phyloP scores from a whole-genome alignment of 2,113 vertebrate species.

The Lepidiolamprologus cunningtoni region DNA sequence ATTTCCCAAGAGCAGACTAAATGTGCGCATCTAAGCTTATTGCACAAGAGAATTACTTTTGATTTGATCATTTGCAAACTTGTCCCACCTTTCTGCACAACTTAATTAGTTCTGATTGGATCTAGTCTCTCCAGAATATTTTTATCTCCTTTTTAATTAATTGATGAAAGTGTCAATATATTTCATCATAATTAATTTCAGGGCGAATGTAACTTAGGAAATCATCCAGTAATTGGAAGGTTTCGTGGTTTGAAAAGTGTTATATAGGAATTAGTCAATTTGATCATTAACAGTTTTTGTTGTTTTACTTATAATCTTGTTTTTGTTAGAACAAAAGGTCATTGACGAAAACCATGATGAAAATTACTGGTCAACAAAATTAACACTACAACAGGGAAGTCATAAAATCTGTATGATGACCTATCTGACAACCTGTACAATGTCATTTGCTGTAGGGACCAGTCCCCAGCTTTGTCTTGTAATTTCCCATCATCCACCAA shows the following conservation, averaged over 20 bases:
- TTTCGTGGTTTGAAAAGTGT: rapidly evolving
- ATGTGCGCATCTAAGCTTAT: background rate
- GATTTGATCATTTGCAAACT: background rate
- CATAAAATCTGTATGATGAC: background rate
- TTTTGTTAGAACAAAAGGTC: background rate
- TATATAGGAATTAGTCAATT: background rate
- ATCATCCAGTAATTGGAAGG: background rate
- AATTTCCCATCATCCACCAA: background rate
- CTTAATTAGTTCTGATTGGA: background rate
- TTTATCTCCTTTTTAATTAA: background rate
- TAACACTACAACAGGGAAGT: background rate
- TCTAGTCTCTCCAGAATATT: background rate
- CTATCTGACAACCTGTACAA: background rate
- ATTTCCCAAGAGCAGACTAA: background rate
- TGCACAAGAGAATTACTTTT: background rate
- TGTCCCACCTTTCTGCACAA: background rate
- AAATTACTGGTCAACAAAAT: background rate
- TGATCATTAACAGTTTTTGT: background rate
- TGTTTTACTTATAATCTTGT: background rate
- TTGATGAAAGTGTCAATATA: background rate
- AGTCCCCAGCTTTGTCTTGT: background rate
- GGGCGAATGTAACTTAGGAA: background rate
- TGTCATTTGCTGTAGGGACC: background rate
- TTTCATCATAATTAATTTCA: background rate
- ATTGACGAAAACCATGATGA: background rate